These are phyloP conservation scores for Gallinago stenura DNA, from an alignment of 2,797 vertebrate genomes.

Conservation along the genomic window DNA sequence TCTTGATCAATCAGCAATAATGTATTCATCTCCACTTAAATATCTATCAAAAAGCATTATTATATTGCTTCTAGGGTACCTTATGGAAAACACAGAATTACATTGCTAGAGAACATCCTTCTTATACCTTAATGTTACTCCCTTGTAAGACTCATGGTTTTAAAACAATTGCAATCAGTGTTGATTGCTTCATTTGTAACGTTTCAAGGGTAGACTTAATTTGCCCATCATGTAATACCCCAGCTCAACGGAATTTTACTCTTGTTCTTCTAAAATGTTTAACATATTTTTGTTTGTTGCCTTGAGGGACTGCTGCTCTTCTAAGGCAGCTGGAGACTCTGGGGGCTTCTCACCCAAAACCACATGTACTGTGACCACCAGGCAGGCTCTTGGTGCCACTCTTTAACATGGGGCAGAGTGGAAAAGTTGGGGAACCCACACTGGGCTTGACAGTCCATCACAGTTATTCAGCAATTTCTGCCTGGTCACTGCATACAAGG, in stretches of 20 bases:
- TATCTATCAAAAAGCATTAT: too few relatives aligned
- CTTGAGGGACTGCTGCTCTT: background rate
- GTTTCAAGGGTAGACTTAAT: background rate
- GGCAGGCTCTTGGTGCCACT: background rate
- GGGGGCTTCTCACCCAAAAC: background rate
- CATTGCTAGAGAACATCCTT: background rate
- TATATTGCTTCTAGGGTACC: background rate
- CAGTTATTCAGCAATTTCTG: background rate
- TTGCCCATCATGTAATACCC: background rate
- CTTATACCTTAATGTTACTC: background rate
- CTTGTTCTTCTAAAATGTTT: background rate
- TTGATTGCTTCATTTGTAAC: background rate
- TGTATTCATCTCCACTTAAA: too few relatives aligned
- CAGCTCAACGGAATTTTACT: background rate
- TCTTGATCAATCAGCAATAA: too few relatives aligned
- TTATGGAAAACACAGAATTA: background rate
- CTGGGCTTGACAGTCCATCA: fast-evolving
- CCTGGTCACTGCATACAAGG: background rate
- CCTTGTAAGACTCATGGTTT: background rate
- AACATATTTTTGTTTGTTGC: background rate
- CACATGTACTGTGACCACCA: fast-evolving
- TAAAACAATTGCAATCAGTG: background rate
- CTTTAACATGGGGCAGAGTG: fast-evolving
- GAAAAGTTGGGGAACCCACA: background rate
- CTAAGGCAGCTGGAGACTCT: background rate